Conservation (phyloP, 2,888 invertebrate genomes). For the Leucophenga maculata region DNA sequence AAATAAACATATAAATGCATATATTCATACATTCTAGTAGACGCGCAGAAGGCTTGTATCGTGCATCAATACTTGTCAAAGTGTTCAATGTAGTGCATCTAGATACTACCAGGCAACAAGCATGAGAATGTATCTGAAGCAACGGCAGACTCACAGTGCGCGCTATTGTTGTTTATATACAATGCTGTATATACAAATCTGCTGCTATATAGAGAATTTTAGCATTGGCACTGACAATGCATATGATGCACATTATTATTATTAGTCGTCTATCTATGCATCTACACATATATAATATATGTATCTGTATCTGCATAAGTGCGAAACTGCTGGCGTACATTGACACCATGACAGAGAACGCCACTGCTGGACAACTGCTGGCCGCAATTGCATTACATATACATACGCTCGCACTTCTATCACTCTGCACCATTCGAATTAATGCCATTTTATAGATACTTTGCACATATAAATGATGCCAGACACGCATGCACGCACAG, state of each 20-base stretch:
- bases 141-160: too few relatives aligned
- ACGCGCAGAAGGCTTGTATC: too few relatives aligned
- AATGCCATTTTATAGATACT: background rate
- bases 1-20: background rate
- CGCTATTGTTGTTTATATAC: too few relatives aligned
- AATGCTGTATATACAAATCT: background rate
- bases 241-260: conserved; percentile 3
- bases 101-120: background rate
- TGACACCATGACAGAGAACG: background rate
- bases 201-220: background rate
- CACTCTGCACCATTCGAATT: background rate
- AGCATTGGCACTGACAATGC: conserved; percentile 14
- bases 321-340: background rate
- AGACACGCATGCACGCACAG: background rate
- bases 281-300: background rate
- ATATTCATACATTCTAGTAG: background rate
- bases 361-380: too few relatives aligned
- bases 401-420: background rate
- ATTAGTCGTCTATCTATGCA: background rate
- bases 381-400: background rate
- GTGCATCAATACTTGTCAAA: conserved; percentile 2
- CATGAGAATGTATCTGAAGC: background rate
- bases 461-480: background rate
- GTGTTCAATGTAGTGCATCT: background rate
- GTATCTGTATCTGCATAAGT: background rate